phyloP scores from a whole-genome alignment of 2,797 vertebrate species.

The Propithecus perrieri region DNA sequence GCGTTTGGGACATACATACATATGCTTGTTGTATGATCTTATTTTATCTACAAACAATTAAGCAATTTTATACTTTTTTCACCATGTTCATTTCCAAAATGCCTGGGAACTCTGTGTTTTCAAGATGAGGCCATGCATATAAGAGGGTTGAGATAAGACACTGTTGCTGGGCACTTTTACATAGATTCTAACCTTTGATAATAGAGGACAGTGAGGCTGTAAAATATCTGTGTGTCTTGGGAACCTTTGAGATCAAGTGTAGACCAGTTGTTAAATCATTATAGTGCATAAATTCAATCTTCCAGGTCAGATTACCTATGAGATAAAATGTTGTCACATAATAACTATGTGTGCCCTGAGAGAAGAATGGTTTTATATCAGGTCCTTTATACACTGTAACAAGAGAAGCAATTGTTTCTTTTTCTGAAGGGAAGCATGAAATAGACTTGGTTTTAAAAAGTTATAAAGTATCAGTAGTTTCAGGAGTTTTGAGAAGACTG shows the following conservation, averaged over 20 bases:
- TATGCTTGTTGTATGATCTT: background rate
- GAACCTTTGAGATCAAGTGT: background rate
- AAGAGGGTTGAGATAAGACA: background rate
- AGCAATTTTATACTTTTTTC: background rate
- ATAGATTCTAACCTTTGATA: background rate
- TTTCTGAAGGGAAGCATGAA: constrained; percentile 64
- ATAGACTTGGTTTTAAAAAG: constrained; percentile 57
- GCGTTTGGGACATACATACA: background rate
- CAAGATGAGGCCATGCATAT: background rate
- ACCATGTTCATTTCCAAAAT: background rate
- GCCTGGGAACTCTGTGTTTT: background rate
- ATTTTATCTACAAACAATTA: background rate
- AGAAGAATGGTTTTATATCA: constrained; percentile 14
- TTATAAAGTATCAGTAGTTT: constrained; percentile 41
- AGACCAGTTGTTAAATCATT: constrained; percentile 56
- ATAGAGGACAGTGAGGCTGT: background rate
- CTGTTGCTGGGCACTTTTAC: background rate
- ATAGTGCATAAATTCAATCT: constrained; percentile 42
- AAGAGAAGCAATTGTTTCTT: constrained; percentile 67
- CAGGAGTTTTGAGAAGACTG: constrained; percentile 6
- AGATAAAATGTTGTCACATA: constrained; percentile 66
- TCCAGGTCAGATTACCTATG: constrained; percentile 62
- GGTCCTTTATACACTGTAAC: constrained; percentile 40
- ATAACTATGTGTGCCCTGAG: constrained; percentile 48
- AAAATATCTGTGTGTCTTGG: background rate